Conservation (phyloP, 2,113 vertebrate genomes). For the Pipa parva region DNA sequence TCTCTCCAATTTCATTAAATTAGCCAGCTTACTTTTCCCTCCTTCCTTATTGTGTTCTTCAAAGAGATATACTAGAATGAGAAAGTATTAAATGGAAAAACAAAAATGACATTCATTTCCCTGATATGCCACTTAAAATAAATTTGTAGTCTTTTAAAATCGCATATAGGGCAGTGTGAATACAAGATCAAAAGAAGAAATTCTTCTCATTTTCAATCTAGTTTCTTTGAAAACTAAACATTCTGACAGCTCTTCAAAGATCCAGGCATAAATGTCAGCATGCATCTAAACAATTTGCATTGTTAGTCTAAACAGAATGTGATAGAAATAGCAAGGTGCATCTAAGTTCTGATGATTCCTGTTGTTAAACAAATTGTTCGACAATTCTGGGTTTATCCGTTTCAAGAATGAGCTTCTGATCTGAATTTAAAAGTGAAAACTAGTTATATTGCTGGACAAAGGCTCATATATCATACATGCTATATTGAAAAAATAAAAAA, state of each 20-base stretch:
- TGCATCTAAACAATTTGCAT: conserved; percentile 51
- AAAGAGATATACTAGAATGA: conserved; percentile 42
- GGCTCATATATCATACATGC: neutral
- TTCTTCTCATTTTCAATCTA: conserved; percentile 48
- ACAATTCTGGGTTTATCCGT: conserved; percentile 20
- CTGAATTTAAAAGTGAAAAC: conserved; percentile 1
- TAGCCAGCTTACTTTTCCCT: conserved; percentile 42
- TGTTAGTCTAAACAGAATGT: conserved; percentile 46
- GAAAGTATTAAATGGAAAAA: conserved; percentile 31
- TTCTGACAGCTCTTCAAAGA: conserved; percentile 50
- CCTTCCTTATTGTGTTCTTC: conserved; percentile 41
- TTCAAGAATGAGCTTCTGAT: conserved; percentile 33
- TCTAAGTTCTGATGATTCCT: conserved; percentile 43
- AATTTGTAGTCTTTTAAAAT: conserved; percentile 46
- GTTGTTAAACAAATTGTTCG: conserved; percentile 45
- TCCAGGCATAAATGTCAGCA: conserved; percentile 47
- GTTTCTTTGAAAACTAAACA: conserved; percentile 44
- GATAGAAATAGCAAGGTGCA: conserved; percentile 43
- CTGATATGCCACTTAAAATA: conserved; percentile 32
- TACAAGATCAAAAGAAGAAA: conserved; percentile 45
- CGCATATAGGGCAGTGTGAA: conserved; percentile 48
- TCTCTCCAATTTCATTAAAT: conserved; percentile 53
- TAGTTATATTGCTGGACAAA: conserved; percentile 16
- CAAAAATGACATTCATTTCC: conserved; percentile 47
- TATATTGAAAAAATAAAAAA: neutral